Evolutionary conservation across 2,113 vertebrate genomes (phyloP).

Genomic region (Melierax canorus): DNA sequence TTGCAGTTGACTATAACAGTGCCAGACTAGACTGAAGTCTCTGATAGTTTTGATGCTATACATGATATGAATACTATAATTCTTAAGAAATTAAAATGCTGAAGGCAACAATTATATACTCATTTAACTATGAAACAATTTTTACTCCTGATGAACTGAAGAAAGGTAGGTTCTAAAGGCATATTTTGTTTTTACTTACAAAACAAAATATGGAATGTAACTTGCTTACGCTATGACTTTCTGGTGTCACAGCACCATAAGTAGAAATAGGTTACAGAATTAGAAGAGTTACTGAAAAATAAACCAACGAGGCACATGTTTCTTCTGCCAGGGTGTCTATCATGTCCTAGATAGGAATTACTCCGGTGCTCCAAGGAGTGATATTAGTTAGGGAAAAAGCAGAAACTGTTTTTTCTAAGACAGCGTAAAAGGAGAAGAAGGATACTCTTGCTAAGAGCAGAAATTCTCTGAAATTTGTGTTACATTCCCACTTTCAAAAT

Average conservation of each 20-base stretch:
- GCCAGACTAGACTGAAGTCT: not conserved
- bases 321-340: not conserved
- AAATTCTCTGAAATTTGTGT: not conserved
- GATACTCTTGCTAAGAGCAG: not conserved
- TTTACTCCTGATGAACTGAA: not conserved
- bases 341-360: not conserved
- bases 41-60: not conserved
- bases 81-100: not conserved
- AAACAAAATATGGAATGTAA: not conserved
- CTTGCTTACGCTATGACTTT: not conserved
- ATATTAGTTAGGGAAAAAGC: not conserved
- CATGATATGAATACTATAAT: not conserved
- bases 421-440: not conserved
- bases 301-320: not conserved
- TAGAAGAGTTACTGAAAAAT: not conserved
- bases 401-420: not conserved
- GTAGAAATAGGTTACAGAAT: not conserved
- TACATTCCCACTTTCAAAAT: not conserved
- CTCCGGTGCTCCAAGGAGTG: not conserved
- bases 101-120: not conserved
- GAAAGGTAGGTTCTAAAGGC: not conserved
- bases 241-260: not conserved
- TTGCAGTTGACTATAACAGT: not conserved
- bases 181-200: not conserved
- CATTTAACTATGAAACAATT: not conserved